Percentiles rank a stretch among this genome's conserved stretches.
Evolutionary conservation across 2,888 invertebrate species (phyloP).

Genomic region (Lasioglossum pauxillum): DNA sequence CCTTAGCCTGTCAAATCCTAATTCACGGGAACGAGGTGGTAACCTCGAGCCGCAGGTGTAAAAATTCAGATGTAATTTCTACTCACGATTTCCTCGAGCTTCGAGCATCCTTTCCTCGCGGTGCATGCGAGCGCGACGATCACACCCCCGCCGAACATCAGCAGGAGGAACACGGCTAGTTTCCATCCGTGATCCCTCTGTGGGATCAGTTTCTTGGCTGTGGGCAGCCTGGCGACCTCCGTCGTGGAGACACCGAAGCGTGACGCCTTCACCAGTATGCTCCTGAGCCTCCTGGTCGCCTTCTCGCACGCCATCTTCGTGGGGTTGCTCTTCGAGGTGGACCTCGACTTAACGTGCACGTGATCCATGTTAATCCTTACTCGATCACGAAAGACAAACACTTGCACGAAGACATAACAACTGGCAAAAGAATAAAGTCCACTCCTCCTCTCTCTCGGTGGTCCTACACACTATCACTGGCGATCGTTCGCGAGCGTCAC

Average conservation of each 20-base stretch:
- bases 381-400: background rate
- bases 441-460: background rate
- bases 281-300: conserved; percentile 79
- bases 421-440: background rate
- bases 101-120: conserved; percentile 81
- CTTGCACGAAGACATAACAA: conserved; percentile 22
- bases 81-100: conserved; percentile 83
- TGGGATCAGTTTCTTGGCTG: conserved; percentile 80
- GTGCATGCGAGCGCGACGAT: conserved; percentile 82
- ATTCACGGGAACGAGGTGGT: background rate
- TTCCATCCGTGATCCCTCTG: conserved; percentile 82
- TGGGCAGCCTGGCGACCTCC: conserved; percentile 79
- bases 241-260: conserved; percentile 78
- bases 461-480: background rate
- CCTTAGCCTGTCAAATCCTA: background rate
- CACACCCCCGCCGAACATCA: conserved; percentile 81
- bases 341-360: conserved; percentile 78
- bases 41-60: too few species aligned
- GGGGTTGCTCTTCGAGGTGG: conserved; percentile 75
- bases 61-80: conserved; percentile 17
- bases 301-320: conserved; percentile 82
- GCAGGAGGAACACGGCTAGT: conserved; percentile 80
- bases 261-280: conserved; percentile 80
- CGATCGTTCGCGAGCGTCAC: background rate
- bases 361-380: conserved; percentile 73